phyloP scores from a whole-genome alignment of 2,888 invertebrate species.

The Andrena chrysosceles region DNA sequence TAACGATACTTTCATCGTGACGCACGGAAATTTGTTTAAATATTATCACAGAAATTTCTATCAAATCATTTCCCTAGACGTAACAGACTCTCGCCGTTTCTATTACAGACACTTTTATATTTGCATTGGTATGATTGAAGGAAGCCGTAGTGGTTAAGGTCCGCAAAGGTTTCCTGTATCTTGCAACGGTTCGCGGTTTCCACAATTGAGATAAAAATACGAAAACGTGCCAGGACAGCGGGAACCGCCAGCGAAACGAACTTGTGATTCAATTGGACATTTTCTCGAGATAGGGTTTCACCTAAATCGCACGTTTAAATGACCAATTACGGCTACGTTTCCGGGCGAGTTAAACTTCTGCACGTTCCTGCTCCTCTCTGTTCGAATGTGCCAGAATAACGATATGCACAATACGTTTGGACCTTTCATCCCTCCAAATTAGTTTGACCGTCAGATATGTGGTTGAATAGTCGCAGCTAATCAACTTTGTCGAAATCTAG shows the following conservation, averaged over 20 bases:
- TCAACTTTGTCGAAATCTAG: neutral
- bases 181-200: neutral
- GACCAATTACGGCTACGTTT: slow-evolving; percentile 35
- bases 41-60: neutral
- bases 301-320: slow-evolving; percentile 28
- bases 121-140: neutral
- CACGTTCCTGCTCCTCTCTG: neutral
- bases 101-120: neutral
- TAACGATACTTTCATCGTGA: no score
- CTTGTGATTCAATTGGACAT: slow-evolving; percentile 18
- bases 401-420: neutral
- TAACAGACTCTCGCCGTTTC: neutral
- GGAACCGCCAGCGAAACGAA: neutral
- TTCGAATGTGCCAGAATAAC: neutral
- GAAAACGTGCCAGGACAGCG: neutral
- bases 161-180: slow-evolving; percentile 7
- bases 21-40: no score
- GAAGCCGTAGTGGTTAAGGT: neutral
- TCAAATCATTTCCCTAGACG: neutral
- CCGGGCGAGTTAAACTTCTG: slow-evolving; percentile 28
- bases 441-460: neutral
- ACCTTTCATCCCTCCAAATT: slow-evolving; percentile 4
- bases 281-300: slow-evolving; percentile 1
- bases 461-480: slow-evolving; percentile 11
- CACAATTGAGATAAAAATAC: neutral